Evolutionary conservation across 64 coral and sea anemone genomes (phyloP).

Genomic region (Trachythela sp.): DNA sequence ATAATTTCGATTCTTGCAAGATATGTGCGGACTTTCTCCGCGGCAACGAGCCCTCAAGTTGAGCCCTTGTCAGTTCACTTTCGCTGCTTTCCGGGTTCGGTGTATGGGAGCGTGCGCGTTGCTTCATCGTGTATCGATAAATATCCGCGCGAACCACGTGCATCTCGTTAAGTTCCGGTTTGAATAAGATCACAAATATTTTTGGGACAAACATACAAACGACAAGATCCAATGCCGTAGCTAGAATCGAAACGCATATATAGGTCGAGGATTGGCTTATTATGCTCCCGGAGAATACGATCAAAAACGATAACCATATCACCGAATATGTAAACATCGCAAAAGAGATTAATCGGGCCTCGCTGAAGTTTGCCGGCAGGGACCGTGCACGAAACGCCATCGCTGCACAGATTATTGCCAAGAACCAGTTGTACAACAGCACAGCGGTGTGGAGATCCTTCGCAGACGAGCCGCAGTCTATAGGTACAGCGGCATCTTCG

Average conservation of each 20-base stretch:
- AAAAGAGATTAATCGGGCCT: slow-evolving; percentile 62
- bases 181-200: slow-evolving; percentile 48
- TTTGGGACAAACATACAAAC: slow-evolving; percentile 68
- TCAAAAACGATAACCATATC: slow-evolving; percentile 61
- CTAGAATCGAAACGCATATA: slow-evolving; percentile 42
- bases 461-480: slow-evolving; percentile 38
- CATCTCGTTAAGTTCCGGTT: slow-evolving; percentile 56
- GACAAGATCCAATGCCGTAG: slow-evolving; percentile 56
- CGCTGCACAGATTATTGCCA: slow-evolving; percentile 46
- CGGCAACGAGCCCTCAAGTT: background rate
- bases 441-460: slow-evolving; percentile 28
- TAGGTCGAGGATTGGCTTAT: slow-evolving; percentile 48
- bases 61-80: background rate
- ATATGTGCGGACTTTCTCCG: background rate
- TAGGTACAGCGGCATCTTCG: background rate
- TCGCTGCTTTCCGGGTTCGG: background rate
- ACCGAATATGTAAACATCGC: slow-evolving; percentile 56
- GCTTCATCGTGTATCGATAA: slow-evolving; percentile 20
- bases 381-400: slow-evolving; percentile 64
- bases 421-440: slow-evolving; percentile 54
- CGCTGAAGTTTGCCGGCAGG: slow-evolving; percentile 72
- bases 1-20: background rate
- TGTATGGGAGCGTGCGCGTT: background rate
- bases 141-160: slow-evolving; percentile 53
- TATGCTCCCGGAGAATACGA: slow-evolving; percentile 46